A percentile compares a stretch with the other conserved stretches of the same genome.
Evolutionary conservation across 2,113 vertebrate genomes (phyloP).

Genomic region (Gnathonemus longibarbis): DNA sequence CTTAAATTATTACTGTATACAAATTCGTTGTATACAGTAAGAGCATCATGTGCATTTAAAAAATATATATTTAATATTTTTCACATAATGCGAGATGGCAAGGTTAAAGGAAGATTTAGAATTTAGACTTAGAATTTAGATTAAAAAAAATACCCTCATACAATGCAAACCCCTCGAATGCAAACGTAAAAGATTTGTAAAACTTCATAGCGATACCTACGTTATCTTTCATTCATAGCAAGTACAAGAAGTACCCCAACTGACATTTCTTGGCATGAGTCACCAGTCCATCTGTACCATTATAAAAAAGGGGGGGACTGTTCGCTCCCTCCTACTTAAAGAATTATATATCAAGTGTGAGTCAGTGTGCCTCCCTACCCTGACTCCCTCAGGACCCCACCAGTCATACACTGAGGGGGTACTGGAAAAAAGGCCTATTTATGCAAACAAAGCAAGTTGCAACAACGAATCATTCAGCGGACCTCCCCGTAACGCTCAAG

Average conservation of each 20-base stretch:
- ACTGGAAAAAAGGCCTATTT: constrained; percentile 27
- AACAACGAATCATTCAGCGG: constrained; percentile 30
- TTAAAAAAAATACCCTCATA: neutral
- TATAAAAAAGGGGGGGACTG: neutral
- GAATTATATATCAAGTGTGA: constrained; percentile 25
- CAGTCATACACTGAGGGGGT: constrained; percentile 22
- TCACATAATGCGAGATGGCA: neutral
- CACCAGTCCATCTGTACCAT: constrained; percentile 26
- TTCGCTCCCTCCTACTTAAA: constrained; percentile 18
- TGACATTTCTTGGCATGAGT: constrained; percentile 29
- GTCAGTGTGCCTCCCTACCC: constrained; percentile 25
- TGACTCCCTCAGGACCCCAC: neutral
- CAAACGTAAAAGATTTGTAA: constrained; percentile 2
- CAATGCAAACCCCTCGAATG: too few relatives aligned
- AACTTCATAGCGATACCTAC: neutral
- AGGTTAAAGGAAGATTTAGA: neutral
- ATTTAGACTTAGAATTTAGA: neutral
- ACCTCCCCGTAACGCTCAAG: constrained; percentile 16
- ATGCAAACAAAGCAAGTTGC: constrained; percentile 31
- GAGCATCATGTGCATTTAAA: neutral
- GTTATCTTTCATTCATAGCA: constrained; percentile 6
- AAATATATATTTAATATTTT: neutral
- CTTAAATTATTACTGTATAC: neutral
- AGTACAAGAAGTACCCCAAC: constrained; percentile 21
- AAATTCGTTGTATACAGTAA: neutral